These are phyloP conservation scores for Mactra quadrangularis DNA, from an alignment of 1,140 invertebrate genomes.

Conservation along the genomic window DNA sequence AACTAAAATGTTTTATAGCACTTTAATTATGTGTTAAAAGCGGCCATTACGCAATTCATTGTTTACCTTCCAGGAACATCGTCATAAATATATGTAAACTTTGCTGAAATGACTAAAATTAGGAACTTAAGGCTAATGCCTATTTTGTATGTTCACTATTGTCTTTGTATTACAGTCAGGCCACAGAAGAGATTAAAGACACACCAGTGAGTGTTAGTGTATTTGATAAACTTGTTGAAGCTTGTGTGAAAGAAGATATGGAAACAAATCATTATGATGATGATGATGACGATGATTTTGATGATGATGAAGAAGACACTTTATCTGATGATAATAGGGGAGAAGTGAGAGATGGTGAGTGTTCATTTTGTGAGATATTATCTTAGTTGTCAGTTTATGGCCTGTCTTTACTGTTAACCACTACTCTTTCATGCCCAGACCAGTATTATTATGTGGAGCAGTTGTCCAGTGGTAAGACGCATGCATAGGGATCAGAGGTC, in stretches of 20 bases:
- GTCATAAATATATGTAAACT: too few relatives aligned
- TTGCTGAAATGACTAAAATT: too few relatives aligned
- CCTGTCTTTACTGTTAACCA: not conserved
- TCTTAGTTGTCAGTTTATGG: not conserved
- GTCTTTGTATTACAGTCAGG: slow-evolving; percentile 41
- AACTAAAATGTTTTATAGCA: too few relatives aligned
- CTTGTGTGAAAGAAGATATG: slow-evolving; percentile 35
- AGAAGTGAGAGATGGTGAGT: slow-evolving; percentile 36
- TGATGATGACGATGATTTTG: slow-evolving; percentile 19
- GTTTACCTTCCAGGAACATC: too few relatives aligned
- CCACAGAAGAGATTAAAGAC: slow-evolving; percentile 53
- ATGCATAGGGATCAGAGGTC: too few relatives aligned
- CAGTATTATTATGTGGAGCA: too few relatives aligned
- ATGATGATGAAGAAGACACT: slow-evolving; percentile 43
- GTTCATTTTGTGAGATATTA: not conserved
- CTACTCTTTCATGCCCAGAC: too few relatives aligned
- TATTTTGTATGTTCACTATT: too few relatives aligned
- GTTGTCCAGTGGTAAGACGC: too few relatives aligned
- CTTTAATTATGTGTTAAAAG: too few relatives aligned
- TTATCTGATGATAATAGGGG: slow-evolving; percentile 22
- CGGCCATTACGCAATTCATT: too few relatives aligned
- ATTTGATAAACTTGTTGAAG: slow-evolving; percentile 52
- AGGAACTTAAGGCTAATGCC: too few relatives aligned
- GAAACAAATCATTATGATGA: slow-evolving; percentile 33
- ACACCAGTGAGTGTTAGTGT: slow-evolving; percentile 39